phyloP scores from a whole-genome alignment of 2,888 invertebrate genomes.

The Drosophila setosimentum region DNA sequence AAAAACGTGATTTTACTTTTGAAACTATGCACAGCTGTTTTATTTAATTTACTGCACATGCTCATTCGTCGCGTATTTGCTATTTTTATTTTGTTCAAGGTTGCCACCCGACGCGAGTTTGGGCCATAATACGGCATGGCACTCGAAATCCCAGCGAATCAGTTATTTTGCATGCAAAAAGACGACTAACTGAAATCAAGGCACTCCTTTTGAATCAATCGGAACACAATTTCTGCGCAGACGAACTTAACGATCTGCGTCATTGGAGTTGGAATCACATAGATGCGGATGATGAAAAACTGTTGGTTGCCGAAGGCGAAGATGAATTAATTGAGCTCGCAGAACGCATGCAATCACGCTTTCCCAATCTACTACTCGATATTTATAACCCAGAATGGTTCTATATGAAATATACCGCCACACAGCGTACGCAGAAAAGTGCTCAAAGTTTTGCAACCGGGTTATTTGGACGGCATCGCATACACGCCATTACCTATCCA shows the following conservation, averaged over 20 bases:
- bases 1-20: slow-evolving; percentile 8
- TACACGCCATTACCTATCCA: slow-evolving; percentile 88
- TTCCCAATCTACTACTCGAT: slow-evolving; percentile 88
- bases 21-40: slow-evolving; percentile 40
- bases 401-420: slow-evolving; percentile 92
- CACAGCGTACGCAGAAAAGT: slow-evolving; percentile 91
- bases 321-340: slow-evolving; percentile 91
- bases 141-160: slow-evolving; percentile 89
- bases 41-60: slow-evolving; percentile 6
- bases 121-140: slow-evolving; percentile 92
- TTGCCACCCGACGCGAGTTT: slow-evolving; percentile 89
- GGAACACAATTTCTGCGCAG: slow-evolving; percentile 86
- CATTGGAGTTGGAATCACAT: slow-evolving; percentile 87
- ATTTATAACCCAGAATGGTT: slow-evolving; percentile 86
- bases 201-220: slow-evolving; percentile 81
- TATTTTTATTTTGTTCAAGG: slow-evolving; percentile 83
- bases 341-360: slow-evolving; percentile 90
- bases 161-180: slow-evolving; percentile 87
- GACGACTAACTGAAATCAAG: slow-evolving; percentile 85
- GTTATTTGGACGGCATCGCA: slow-evolving; percentile 89
- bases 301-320: slow-evolving; percentile 90
- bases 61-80: slow-evolving; percentile 13
- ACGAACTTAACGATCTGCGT: slow-evolving; percentile 84
- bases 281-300: slow-evolving; percentile 87
- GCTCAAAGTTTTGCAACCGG: slow-evolving; percentile 91